Conservation (phyloP, 2,113 vertebrate genomes). For the Castor canadensis region DNA sequence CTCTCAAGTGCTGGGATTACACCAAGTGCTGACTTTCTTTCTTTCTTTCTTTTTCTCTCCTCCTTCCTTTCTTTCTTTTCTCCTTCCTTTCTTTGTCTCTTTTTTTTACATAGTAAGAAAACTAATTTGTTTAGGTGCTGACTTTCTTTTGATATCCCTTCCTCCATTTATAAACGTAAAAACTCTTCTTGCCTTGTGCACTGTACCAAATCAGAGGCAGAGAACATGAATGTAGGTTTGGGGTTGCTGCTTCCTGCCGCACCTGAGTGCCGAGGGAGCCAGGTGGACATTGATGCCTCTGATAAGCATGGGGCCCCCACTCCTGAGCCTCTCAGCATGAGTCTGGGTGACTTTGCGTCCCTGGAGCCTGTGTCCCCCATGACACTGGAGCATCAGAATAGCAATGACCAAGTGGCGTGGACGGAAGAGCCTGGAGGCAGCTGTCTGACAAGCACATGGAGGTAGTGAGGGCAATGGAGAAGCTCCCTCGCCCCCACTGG, state of each 20-base stretch:
- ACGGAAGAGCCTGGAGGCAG: background rate
- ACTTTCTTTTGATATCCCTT: background rate
- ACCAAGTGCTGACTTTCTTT: no score
- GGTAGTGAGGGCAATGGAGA: background rate
- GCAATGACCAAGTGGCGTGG: rapidly evolving
- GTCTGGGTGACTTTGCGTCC: background rate
- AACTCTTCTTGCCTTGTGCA: background rate
- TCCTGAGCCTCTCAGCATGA: background rate
- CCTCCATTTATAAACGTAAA: background rate
- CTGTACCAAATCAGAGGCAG: background rate
- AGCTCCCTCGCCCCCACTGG: no score
- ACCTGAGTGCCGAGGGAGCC: background rate
- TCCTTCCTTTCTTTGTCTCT: no score
- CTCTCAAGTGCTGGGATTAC: no score
- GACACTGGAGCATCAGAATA: background rate
- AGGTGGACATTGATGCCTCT: background rate
- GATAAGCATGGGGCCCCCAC: background rate
- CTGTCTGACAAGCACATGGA: background rate
- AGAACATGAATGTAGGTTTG: background rate
- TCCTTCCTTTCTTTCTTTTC: no score
- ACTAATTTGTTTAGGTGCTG: no score
- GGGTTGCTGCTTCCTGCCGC: background rate
- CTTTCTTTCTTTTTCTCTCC: no score
- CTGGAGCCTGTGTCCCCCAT: background rate
- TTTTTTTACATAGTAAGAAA: no score